A percentile compares a stretch with the other conserved stretches of the same genome.
These are phyloP conservation scores for Hozukius guyotensis DNA, from an alignment of 2,797 vertebrate genomes.

Conservation along the genomic window DNA sequence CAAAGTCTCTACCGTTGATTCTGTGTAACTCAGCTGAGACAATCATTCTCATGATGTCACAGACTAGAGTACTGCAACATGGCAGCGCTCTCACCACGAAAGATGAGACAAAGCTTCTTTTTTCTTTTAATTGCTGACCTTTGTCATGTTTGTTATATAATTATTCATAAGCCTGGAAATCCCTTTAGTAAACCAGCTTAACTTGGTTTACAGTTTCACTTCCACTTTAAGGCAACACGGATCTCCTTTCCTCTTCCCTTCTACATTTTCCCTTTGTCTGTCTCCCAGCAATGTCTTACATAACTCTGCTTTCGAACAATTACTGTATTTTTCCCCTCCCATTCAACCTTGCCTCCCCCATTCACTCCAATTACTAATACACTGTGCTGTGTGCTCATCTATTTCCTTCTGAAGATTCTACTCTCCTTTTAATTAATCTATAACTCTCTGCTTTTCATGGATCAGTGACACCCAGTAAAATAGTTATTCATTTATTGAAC, in stretches of 20 bases:
- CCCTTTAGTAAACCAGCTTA: too few species aligned
- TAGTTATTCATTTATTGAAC: conserved; percentile 31
- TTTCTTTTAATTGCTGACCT: too few species aligned
- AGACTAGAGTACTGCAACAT: too few species aligned
- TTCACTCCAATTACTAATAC: neutral
- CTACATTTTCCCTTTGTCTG: neutral
- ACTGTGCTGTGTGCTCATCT: neutral
- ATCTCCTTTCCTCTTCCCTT: neutral
- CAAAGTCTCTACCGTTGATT: too few species aligned
- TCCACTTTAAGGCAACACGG: conserved; percentile 6
- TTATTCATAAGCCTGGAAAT: too few species aligned
- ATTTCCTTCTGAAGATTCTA: neutral
- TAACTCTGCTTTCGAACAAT: neutral
- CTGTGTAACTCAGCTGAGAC: too few species aligned
- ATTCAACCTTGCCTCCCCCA: neutral
- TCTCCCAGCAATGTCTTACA: neutral
- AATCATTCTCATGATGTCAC: neutral
- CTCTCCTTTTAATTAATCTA: conserved; percentile 46
- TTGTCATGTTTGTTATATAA: too few species aligned
- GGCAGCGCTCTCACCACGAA: too few species aligned
- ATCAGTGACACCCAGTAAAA: conserved; percentile 46
- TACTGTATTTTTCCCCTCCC: neutral
- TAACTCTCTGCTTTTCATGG: conserved; percentile 53
- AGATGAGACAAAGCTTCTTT: too few species aligned
- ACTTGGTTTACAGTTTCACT: neutral